Evolutionary conservation across 2,888 invertebrate genomes (phyloP).

Genomic region (Parnassius glacialis): DNA sequence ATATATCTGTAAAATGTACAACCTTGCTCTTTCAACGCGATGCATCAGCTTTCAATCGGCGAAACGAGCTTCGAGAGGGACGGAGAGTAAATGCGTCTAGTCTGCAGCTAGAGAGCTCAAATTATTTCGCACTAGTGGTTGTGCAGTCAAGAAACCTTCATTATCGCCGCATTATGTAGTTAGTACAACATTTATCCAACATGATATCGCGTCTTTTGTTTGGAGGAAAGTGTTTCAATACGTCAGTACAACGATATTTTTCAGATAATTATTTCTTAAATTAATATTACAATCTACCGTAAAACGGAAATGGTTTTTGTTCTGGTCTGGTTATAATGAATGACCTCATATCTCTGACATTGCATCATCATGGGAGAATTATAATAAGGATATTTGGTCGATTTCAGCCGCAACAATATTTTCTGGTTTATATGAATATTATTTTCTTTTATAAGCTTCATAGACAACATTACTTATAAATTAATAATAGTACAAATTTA

Average conservation of each 20-base stretch:
- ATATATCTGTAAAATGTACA: too few species aligned
- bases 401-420: too few species aligned
- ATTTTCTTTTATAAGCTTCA: too few species aligned
- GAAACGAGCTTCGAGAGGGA: conserved; percentile 37
- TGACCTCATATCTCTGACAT: too few species aligned
- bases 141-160: conserved; percentile 50
- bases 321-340: too few species aligned
- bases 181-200: conserved; percentile 2
- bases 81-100: conserved; percentile 46
- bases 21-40: too few species aligned
- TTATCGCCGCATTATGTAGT: conserved; percentile 45
- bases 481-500: too few species aligned
- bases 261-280: not conserved
- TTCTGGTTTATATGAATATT: too few species aligned
- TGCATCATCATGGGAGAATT: too few species aligned
- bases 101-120: conserved; percentile 41
- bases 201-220: not conserved
- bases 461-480: too few species aligned
- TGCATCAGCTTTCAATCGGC: conserved; percentile 15
- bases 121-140: conserved; percentile 43
- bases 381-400: too few species aligned
- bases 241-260: not conserved
- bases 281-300: not conserved
- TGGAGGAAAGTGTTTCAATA: not conserved
- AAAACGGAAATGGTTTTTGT: too few species aligned